Evolutionary conservation across 2,113 vertebrate species (phyloP).

Genomic region (Embiotoca jacksoni): DNA sequence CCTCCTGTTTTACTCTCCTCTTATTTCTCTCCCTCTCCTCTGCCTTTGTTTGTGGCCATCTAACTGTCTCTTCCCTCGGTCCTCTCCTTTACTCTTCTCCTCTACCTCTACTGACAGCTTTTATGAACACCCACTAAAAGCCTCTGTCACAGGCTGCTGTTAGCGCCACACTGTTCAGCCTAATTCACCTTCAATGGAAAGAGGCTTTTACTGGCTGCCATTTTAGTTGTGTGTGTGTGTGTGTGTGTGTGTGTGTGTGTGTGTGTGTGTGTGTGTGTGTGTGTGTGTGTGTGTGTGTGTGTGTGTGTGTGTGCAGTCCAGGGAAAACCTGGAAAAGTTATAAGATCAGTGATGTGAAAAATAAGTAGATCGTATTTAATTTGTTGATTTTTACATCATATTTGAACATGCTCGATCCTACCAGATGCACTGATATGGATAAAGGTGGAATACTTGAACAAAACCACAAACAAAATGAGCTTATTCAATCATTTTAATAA

Average conservation of each 20-base stretch:
- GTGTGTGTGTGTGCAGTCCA: constrained; percentile 1
- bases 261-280: too few relatives aligned
- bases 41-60: background rate
- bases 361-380: background rate
- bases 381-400: too few relatives aligned
- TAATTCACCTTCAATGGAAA: constrained; percentile 55
- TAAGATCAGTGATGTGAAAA: background rate
- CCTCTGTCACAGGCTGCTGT: constrained; percentile 44
- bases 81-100: constrained; percentile 36
- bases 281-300: too few relatives aligned
- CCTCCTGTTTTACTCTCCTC: background rate
- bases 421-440: too few relatives aligned
- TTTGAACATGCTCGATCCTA: too few relatives aligned
- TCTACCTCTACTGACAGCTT: constrained; percentile 53
- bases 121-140: constrained; percentile 66
- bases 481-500: too few relatives aligned
- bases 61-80: constrained; percentile 22
- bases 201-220: constrained; percentile 58
- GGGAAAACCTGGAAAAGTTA: constrained; percentile 23
- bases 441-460: too few relatives aligned
- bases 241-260: background rate
- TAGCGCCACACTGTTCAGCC: constrained; percentile 28
- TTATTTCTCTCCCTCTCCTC: background rate
- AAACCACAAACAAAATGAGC: too few relatives aligned
- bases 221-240: constrained; percentile 27